A percentile compares a stretch with the other conserved stretches of the same genome.
These are phyloP conservation scores for Cerastoderma edule DNA, from an alignment of 2,888 invertebrate genomes.

Conservation along the genomic window DNA sequence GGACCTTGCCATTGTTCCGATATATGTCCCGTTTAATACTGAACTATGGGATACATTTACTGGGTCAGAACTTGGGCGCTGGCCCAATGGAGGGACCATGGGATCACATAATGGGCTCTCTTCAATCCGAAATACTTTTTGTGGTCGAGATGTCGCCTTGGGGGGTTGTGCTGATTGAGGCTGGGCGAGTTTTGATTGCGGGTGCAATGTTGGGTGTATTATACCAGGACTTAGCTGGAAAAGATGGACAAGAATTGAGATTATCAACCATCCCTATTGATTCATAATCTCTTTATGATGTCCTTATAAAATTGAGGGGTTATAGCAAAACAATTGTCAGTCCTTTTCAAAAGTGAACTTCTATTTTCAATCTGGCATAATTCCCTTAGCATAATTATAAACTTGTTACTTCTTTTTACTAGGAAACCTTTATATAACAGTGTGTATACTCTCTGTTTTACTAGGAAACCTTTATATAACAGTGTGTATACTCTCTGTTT, in stretches of 20 bases:
- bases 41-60: slow-evolving; percentile 56
- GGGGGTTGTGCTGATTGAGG: background rate
- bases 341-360: no score
- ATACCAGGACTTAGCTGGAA: background rate
- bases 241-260: background rate
- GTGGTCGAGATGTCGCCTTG: slow-evolving; percentile 12
- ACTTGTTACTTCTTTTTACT: no score
- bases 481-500: no score
- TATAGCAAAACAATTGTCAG: no score
- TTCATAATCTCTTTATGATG: no score
- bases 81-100: slow-evolving; percentile 13
- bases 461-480: no score
- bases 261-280: background rate
- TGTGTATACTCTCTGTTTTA: no score
- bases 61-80: slow-evolving; percentile 56
- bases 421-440: no score
- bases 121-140: slow-evolving; percentile 27
- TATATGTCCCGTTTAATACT: slow-evolving; percentile 45
- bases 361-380: no score
- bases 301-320: no score
- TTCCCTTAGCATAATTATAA: no score
- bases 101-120: slow-evolving; percentile 20
- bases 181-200: slow-evolving; percentile 15
- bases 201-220: slow-evolving; percentile 11
- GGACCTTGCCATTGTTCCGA: slow-evolving; percentile 57